phyloP scores from a whole-genome alignment of 2,797 vertebrate genomes.

The Telmatherina bonti region DNA sequence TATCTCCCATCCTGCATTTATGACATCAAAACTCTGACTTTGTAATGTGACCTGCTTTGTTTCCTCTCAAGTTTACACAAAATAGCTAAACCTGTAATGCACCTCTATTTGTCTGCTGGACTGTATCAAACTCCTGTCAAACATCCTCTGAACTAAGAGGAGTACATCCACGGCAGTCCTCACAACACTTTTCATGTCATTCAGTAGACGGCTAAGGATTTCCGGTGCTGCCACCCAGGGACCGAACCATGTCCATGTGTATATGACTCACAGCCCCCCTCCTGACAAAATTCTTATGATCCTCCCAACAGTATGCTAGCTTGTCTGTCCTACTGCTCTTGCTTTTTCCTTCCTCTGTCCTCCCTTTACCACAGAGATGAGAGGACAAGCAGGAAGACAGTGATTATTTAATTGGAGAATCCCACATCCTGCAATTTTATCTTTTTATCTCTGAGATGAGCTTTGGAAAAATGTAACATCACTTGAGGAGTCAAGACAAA shows the following conservation, averaged over 20 bases:
- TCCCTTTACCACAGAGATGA: conserved; percentile 59
- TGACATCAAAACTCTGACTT: background rate
- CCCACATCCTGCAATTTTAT: conserved; percentile 75
- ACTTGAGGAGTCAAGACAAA: background rate
- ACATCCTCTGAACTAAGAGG: conserved; percentile 9
- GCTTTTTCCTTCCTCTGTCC: conserved; percentile 47
- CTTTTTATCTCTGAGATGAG: conserved; percentile 36
- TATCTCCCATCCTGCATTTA: background rate
- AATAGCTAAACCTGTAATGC: background rate
- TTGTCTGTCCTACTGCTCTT: conserved; percentile 35
- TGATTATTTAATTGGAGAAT: conserved; percentile 57
- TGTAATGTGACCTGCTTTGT: background rate
- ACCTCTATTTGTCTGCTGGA: conserved; percentile 7
- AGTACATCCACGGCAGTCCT: conserved; percentile 1
- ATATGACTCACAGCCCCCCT: conserved; percentile 58
- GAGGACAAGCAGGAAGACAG: conserved; percentile 52
- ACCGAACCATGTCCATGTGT: conserved; percentile 64
- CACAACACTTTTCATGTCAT: conserved; percentile 35
- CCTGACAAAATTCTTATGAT: conserved; percentile 59
- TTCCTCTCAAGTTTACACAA: background rate
- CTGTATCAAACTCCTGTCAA: conserved; percentile 21
- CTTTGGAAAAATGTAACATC: conserved; percentile 34
- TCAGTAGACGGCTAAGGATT: conserved; percentile 47
- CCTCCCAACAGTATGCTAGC: conserved; percentile 37
- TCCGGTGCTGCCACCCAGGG: conserved; percentile 54